Percentiles rank a stretch among this genome's conserved stretches.
These are phyloP conservation scores for Choristoneura fumiferana DNA, from an alignment of 1,140 invertebrate genomes.

Conservation along the genomic window DNA sequence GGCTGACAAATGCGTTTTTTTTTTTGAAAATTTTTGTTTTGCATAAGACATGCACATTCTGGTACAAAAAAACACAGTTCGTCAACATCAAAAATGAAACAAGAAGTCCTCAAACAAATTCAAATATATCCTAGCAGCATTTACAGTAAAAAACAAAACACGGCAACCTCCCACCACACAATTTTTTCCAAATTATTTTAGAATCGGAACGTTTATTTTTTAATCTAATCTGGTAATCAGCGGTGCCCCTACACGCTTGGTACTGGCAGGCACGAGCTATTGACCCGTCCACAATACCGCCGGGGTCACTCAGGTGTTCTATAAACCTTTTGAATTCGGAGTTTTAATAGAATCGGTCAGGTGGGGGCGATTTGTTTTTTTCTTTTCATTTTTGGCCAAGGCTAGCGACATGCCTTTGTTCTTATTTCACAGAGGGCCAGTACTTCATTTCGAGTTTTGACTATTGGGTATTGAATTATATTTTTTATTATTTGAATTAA, in stretches of 20 bases:
- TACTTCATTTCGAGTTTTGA: too few species aligned
- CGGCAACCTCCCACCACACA: slow-evolving; percentile 2
- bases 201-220: slow-evolving; percentile 36
- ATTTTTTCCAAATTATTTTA: slow-evolving; percentile 27
- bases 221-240: slow-evolving; percentile 50
- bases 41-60: too few species aligned
- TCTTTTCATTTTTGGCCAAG: background rate
- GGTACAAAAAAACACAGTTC: too few species aligned
- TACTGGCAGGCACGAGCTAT: slow-evolving; percentile 47
- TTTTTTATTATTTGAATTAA: background rate
- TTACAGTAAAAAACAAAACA: background rate
- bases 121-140: too few species aligned
- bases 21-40: too few species aligned
- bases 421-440: background rate
- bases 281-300: slow-evolving; percentile 40
- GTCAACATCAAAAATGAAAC: too few species aligned
- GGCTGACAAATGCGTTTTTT: too few species aligned
- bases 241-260: slow-evolving; percentile 38
- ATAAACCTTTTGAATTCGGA: slow-evolving; percentile 17
- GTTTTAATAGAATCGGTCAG: slow-evolving; percentile 22
- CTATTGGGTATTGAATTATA: too few species aligned
- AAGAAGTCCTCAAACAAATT: too few species aligned
- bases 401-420: background rate
- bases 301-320: slow-evolving; percentile 33
- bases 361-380: too few species aligned